Evolutionary conservation across 2,888 invertebrate species (phyloP).

Genomic region (Ectemnius continuus): DNA sequence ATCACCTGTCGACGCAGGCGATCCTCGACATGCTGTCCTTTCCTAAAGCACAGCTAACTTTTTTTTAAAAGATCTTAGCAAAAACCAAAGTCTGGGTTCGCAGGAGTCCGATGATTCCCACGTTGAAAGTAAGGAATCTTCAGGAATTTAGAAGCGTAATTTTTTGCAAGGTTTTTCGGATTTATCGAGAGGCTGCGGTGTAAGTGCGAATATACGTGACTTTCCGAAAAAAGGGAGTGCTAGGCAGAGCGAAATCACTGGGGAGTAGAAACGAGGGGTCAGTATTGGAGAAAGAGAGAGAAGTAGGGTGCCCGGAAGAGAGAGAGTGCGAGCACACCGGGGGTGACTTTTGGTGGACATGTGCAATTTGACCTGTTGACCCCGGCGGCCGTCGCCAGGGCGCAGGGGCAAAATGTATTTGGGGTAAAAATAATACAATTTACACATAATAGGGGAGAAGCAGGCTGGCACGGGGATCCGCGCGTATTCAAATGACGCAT

Average conservation of each 20-base stretch:
- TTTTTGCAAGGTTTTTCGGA: slow-evolving; percentile 9
- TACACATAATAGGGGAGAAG: slow-evolving; percentile 75
- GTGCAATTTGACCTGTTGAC: slow-evolving; percentile 78
- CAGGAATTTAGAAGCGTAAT: not conserved
- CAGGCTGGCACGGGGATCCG: slow-evolving; percentile 53
- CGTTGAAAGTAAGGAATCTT: not conserved
- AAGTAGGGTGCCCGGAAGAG: slow-evolving; percentile 33
- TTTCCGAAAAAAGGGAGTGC: slow-evolving; percentile 25
- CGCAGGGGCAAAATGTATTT: slow-evolving; percentile 73
- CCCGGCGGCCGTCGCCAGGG: slow-evolving; percentile 59
- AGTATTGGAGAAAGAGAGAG: slow-evolving; percentile 11
- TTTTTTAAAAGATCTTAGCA: not conserved
- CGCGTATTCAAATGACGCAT: slow-evolving; percentile 72
- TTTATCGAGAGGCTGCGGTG: slow-evolving; percentile 8
- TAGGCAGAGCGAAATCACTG: slow-evolving; percentile 18
- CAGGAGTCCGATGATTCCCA: not conserved
- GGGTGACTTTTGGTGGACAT: slow-evolving; percentile 75
- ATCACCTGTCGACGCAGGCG: not conserved
- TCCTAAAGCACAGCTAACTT: not conserved
- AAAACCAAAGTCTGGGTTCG: not conserved
- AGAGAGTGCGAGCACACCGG: slow-evolving; percentile 40
- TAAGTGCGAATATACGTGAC: slow-evolving; percentile 49
- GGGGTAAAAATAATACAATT: slow-evolving; percentile 79
- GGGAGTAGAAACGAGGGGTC: not conserved
- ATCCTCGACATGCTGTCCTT: not conserved